Evolutionary conservation across 2,888 invertebrate species (phyloP).

Genomic region (Cylindroiulus punctatus): DNA sequence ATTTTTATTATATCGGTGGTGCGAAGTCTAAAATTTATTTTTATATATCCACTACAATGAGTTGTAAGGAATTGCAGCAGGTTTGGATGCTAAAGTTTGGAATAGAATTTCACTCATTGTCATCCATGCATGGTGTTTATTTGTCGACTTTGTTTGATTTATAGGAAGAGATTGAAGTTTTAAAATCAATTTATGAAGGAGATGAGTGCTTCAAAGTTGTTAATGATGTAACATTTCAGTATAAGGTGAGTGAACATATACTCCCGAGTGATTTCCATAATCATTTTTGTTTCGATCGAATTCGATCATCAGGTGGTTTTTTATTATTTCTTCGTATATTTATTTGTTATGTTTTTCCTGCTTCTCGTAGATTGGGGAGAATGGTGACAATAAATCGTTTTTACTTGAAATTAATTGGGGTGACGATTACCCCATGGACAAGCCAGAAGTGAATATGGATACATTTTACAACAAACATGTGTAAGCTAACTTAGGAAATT

Average conservation of each 20-base stretch:
- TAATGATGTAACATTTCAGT: slow-evolving; percentile 82
- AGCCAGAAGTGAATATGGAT: slow-evolving; percentile 84
- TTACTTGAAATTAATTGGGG: slow-evolving; percentile 89
- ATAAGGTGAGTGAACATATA: slow-evolving; percentile 78
- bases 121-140: background rate
- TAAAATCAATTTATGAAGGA: slow-evolving; percentile 93
- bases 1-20: background rate
- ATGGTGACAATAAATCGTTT: slow-evolving; percentile 81
- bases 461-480: slow-evolving; percentile 93
- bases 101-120: background rate
- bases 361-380: slow-evolving; percentile 77
- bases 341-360: background rate
- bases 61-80: slow-evolving; percentile 30
- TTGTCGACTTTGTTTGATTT: background rate
- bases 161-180: slow-evolving; percentile 88
- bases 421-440: slow-evolving; percentile 83
- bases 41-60: background rate
- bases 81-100: background rate
- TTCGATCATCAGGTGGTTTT: too few species aligned
- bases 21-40: background rate
- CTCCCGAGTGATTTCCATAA: too few species aligned
- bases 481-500: slow-evolving; percentile 73
- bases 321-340: too few species aligned
- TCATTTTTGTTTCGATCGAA: too few species aligned
- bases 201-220: slow-evolving; percentile 86